Evolutionary conservation across 2,888 invertebrate genomes (phyloP).

Genomic region (Hedychridium roseum): DNA sequence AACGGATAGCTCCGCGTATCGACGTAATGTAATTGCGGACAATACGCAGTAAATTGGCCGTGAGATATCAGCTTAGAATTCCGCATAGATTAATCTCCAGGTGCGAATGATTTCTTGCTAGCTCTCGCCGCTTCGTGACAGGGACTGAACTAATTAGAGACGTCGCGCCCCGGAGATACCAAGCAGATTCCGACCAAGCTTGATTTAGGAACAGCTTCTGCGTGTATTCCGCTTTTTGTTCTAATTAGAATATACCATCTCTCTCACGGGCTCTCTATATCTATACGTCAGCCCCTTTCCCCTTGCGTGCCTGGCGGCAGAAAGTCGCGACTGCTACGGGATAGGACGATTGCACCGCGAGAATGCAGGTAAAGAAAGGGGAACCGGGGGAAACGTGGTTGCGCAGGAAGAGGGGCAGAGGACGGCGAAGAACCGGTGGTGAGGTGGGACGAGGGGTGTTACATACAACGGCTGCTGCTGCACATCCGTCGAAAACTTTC

Average conservation of each 20-base stretch:
- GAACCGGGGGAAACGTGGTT: not conserved
- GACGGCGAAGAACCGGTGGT: constrained; percentile 1
- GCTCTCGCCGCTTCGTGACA: not conserved
- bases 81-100: constrained; percentile 21
- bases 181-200: not conserved
- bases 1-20: too few relatives aligned
- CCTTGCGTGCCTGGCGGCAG: constrained; percentile 17
- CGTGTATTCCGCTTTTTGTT: constrained; percentile 36
- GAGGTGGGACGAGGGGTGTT: not conserved
- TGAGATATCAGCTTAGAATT: too few relatives aligned
- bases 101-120: constrained; percentile 24
- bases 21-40: too few relatives aligned
- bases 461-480: constrained; percentile 13
- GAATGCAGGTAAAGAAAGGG: not conserved
- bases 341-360: not conserved
- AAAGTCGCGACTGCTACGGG: constrained; percentile 3
- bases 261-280: too few relatives aligned
- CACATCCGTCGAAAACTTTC: constrained; percentile 51
- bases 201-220: constrained; percentile 3
- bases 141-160: constrained; percentile 29
- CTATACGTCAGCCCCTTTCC: constrained; percentile 28
- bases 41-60: too few relatives aligned
- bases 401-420: constrained; percentile 8
- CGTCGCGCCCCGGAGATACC: constrained; percentile 30
- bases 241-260: constrained; percentile 57